These are phyloP conservation scores for Rynchops niger DNA, from an alignment of 2,113 vertebrate genomes.

Conservation along the genomic window DNA sequence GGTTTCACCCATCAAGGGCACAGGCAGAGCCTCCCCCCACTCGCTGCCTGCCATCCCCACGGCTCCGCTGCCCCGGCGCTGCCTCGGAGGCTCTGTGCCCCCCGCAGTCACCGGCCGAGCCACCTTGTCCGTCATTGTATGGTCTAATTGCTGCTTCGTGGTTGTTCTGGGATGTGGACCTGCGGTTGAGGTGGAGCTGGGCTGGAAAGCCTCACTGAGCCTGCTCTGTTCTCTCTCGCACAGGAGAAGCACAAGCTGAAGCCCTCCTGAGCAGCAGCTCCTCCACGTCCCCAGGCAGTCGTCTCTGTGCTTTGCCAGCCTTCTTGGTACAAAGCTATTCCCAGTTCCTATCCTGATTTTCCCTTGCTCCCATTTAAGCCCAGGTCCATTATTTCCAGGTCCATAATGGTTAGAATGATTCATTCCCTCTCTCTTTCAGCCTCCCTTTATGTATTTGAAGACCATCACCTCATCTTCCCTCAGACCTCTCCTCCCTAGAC, in stretches of 20 bases:
- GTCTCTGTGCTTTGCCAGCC: background rate
- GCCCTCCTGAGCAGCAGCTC: background rate
- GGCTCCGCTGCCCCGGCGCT: rapidly evolving
- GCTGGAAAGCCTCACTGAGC: background rate
- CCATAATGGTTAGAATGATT: rapidly evolving
- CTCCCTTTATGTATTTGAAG: background rate
- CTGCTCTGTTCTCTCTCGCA: background rate
- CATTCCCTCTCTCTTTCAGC: background rate
- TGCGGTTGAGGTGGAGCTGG: too few relatives aligned
- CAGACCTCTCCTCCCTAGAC: background rate
- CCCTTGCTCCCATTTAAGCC: background rate
- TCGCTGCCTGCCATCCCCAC: rapidly evolving
- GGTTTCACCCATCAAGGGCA: background rate
- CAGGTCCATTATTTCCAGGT: background rate
- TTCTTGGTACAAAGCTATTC: background rate
- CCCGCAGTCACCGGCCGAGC: background rate
- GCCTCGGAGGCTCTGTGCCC: too few relatives aligned
- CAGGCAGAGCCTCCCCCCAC: background rate
- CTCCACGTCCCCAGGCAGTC: rapidly evolving
- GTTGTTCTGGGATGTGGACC: background rate
- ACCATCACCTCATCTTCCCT: background rate
- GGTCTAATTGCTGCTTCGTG: background rate
- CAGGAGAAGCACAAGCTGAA: rapidly evolving
- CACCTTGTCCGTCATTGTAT: rapidly evolving
- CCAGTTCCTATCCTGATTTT: background rate